phyloP scores from a whole-genome alignment of 2,797 vertebrate species.

The Prunella strophiata region DNA sequence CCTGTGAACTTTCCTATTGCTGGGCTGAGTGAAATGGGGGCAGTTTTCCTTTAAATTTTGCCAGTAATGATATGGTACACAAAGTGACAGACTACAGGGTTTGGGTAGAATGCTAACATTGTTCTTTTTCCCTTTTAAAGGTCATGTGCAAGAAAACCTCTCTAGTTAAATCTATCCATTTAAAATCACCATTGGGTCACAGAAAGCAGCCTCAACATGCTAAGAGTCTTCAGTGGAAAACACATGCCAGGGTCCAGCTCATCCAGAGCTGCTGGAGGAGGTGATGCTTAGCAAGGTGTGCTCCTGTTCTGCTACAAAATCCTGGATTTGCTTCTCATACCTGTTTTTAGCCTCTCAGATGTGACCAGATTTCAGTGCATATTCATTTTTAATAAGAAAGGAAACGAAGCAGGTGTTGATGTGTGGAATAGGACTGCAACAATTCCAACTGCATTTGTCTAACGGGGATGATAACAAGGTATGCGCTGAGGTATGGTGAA shows the following conservation, averaged over 20 bases:
- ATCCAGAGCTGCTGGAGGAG: slow-evolving; percentile 32
- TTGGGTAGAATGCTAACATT: slow-evolving; percentile 74
- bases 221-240: slow-evolving; percentile 58
- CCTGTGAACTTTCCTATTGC: slow-evolving; percentile 58
- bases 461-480: slow-evolving; percentile 63
- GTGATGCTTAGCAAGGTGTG: slow-evolving; percentile 55
- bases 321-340: slow-evolving; percentile 66
- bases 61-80: slow-evolving; percentile 58
- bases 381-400: slow-evolving; percentile 73
- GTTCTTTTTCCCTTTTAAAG: slow-evolving; percentile 72
- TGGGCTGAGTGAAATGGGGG: slow-evolving; percentile 42
- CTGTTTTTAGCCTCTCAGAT: slow-evolving; percentile 67
- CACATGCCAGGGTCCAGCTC: slow-evolving; percentile 41
- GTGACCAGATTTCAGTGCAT: slow-evolving; percentile 37
- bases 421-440: slow-evolving; percentile 60
- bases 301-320: slow-evolving; percentile 59
- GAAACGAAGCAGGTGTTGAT: slow-evolving; percentile 76
- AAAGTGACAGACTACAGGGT: slow-evolving; percentile 70
- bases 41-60: slow-evolving; percentile 68
- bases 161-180: slow-evolving; percentile 58
- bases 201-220: slow-evolving; percentile 59
- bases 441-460: slow-evolving; percentile 67
- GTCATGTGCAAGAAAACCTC: slow-evolving; percentile 70
- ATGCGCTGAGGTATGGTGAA: slow-evolving; percentile 43
- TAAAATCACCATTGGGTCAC: slow-evolving; percentile 72